phyloP scores from a whole-genome alignment of 37 sponge, comb jelly and placozoan species.

The Dysidea cf. avara region DNA sequence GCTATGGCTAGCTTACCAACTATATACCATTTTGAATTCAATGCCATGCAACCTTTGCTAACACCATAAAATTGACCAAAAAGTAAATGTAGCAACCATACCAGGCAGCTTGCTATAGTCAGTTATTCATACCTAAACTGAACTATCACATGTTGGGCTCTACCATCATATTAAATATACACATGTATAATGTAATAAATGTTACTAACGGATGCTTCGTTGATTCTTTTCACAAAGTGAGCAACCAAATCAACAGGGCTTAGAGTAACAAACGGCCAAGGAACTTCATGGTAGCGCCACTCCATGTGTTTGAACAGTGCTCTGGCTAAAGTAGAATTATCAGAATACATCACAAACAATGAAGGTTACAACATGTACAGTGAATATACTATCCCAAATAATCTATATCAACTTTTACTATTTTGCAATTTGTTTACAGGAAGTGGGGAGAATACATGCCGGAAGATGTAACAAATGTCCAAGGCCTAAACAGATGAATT shows the following conservation, averaged over 20 bases:
- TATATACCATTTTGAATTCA: no score
- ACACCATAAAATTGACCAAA: no score
- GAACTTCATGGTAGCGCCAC: conserved; percentile 74
- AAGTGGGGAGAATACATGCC: no score
- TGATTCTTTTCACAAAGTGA: conserved; percentile 78
- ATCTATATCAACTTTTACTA: no score
- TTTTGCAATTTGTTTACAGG: no score
- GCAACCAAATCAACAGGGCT: conserved; percentile 45
- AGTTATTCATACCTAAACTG: not conserved
- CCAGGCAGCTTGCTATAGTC: not conserved
- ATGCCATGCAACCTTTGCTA: no score
- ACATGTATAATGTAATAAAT: not conserved
- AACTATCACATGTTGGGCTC: not conserved
- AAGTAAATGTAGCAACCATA: not conserved
- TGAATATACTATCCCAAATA: not conserved
- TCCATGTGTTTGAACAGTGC: conserved; percentile 77
- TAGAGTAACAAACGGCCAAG: conserved; percentile 82
- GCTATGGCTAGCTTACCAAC: no score
- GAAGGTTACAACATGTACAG: no score
- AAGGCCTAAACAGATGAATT: no score
- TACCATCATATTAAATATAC: not conserved
- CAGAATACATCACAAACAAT: not conserved
- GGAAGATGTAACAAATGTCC: no score
- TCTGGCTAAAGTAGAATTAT: conserved; percentile 30
- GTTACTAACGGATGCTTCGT: conserved; percentile 87